Evolutionary conservation across 35 echinoderm and acorn worm genomes (phyloP), one percentile per base, ranked within the genome.

Genomic region (Hemicentrotus pulcherrimus): DNA sequence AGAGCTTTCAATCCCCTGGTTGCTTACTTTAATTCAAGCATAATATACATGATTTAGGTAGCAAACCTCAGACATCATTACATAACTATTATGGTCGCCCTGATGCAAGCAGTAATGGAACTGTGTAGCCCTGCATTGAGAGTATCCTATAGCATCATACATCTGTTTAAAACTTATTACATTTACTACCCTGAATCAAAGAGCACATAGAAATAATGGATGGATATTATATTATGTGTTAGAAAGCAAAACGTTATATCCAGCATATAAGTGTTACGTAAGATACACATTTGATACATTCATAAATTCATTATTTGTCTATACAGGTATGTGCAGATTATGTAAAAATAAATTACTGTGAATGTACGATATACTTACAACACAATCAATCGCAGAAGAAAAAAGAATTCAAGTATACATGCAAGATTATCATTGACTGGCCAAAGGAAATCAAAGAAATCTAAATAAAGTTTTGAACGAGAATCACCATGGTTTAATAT

Each of bases 291-390:
- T 78, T 18, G 28, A 78, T 78, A 78, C 65, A 78, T 78, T 78
- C 19, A 78, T 78, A 78, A 78, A 28, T 78, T 78, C 19, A 18
- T 24, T 78, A 78, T 78, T 78, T 78, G 65, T 78, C 65, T 78
- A 78, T 78, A 78, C 65, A 78, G 65, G 65, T 78, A 78, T 78
- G 22, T 78, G 65, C 65, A 78, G 65, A 78, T 78, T 78, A 78
- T 78, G 65, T 78, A 78, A 78, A 78, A 78, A 78, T 78, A 78
- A 78, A 78, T 78, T 78, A 78, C 65, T 78, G 65, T 78, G 65
- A 78, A 78, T 78, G 65, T 78, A 78, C 19, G 65, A 3, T 78
- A 78, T 78, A 78, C 65, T n/a, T 78, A 78, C 65, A 78, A 78
- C 65, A 78, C 65, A 78, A 78, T 28, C 6, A 28, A 78, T 78